These are phyloP conservation scores for Rhorus exstirpatorius DNA, from an alignment of 2,888 invertebrate genomes.

Conservation along the genomic window DNA sequence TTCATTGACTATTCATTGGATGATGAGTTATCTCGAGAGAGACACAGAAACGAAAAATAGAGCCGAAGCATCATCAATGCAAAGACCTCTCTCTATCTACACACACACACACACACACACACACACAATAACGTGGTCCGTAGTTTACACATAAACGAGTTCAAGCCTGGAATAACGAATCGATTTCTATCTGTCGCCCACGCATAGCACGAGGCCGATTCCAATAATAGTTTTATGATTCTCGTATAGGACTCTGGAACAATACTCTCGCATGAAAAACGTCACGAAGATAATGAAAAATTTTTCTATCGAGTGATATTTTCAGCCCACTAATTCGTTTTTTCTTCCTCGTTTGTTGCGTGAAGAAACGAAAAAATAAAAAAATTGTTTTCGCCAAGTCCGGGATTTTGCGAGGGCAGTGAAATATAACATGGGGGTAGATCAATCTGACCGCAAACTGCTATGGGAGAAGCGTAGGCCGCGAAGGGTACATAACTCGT, in stretches of 20 bases:
- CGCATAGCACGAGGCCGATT: constrained; percentile 34
- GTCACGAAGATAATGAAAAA: not conserved
- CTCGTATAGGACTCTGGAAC: not conserved
- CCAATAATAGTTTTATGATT: constrained; percentile 29
- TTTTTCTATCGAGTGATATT: not conserved
- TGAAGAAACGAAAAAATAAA: no score
- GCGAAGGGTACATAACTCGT: no score
- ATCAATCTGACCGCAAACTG: no score
- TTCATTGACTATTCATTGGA: no score
- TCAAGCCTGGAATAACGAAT: constrained; percentile 30
- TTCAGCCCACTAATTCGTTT: not conserved
- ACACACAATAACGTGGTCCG: not conserved
- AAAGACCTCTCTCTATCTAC: not conserved
- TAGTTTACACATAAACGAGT: constrained; percentile 11
- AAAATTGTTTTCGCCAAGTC: no score
- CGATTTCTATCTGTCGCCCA: constrained; percentile 28
- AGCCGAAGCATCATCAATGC: not conserved
- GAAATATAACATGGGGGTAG: no score
- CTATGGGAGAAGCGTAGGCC: no score
- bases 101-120: no score
- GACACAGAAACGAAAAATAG: no score
- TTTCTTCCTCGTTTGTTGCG: no score
- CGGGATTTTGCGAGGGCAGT: no score
- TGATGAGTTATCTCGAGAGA: no score
- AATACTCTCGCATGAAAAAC: constrained; percentile 17